These are phyloP conservation scores for Cetoscarus ocellatus DNA, from an alignment of 2,797 vertebrate genomes.

Conservation along the genomic window DNA sequence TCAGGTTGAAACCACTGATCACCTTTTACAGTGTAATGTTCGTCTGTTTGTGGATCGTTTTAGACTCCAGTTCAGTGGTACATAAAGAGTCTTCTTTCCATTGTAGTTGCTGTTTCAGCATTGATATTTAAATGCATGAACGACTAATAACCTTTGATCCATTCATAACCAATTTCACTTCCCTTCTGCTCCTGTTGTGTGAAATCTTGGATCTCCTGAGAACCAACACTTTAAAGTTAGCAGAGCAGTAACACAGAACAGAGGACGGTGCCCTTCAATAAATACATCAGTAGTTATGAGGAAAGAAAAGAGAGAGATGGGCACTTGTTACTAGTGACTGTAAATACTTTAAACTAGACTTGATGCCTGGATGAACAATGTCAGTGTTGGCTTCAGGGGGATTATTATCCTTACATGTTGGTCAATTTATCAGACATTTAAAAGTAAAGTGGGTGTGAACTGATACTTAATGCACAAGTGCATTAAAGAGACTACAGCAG, in stretches of 20 bases:
- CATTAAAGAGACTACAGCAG: conserved; percentile 31
- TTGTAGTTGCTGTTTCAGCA: background rate
- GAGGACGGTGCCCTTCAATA: conserved; percentile 54
- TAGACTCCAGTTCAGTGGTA: background rate
- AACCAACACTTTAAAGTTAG: conserved; percentile 21
- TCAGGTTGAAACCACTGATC: too few relatives aligned
- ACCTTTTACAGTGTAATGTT: too few relatives aligned
- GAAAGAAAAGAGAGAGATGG: conserved; percentile 22
- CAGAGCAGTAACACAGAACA: conserved; percentile 15
- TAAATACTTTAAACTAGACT: conserved; percentile 67
- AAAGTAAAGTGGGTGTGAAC: conserved; percentile 33
- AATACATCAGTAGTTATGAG: conserved; percentile 75
- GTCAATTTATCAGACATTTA: background rate
- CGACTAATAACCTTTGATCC: conserved; percentile 24
- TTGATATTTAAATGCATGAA: conserved; percentile 16
- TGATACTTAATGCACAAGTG: conserved; percentile 71
- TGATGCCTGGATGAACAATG: conserved; percentile 21
- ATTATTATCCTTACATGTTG: background rate
- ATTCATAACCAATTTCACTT: conserved; percentile 2
- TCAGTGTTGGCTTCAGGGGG: conserved; percentile 1
- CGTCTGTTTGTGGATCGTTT: conserved; percentile 4
- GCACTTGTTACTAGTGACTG: conserved; percentile 33
- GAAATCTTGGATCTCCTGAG: conserved; percentile 45
- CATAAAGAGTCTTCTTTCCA: background rate
- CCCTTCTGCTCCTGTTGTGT: conserved; percentile 15